Evolutionary conservation across 2,797 vertebrate genomes (phyloP).

Genomic region (Mycteria americana): DNA sequence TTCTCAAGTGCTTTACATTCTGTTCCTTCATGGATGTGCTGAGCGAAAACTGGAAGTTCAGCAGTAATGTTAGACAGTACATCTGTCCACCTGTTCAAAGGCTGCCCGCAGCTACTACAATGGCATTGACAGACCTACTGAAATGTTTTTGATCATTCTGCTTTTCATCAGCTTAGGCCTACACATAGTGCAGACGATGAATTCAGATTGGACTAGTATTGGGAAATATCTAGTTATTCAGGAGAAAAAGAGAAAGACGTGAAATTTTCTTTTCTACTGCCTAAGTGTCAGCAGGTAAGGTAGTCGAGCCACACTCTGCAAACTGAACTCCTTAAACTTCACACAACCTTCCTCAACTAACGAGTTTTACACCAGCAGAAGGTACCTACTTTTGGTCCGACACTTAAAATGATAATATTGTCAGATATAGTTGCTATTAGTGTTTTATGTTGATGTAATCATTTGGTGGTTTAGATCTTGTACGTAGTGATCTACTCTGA

Average conservation of each 20-base stretch:
- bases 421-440: background rate
- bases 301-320: background rate
- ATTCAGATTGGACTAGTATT: background rate
- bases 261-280: background rate
- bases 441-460: background rate
- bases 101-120: background rate
- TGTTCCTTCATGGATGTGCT: background rate
- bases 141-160: background rate
- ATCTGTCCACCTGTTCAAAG: background rate
- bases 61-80: background rate
- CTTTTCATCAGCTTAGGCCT: background rate
- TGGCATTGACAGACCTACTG: background rate
- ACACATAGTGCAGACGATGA: background rate
- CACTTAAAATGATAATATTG: background rate
- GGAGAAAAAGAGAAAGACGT: background rate
- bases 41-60: background rate
- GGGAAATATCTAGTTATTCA: background rate
- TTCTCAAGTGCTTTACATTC: background rate
- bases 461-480: background rate
- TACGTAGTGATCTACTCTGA: fast-evolving
- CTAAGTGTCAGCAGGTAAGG: background rate
- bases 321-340: background rate
- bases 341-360: background rate
- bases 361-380: background rate
- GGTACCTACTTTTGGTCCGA: background rate